Base-by-base conservation (phyloP, 2,888 invertebrate species). In the Diaphora mendica region DNA sequence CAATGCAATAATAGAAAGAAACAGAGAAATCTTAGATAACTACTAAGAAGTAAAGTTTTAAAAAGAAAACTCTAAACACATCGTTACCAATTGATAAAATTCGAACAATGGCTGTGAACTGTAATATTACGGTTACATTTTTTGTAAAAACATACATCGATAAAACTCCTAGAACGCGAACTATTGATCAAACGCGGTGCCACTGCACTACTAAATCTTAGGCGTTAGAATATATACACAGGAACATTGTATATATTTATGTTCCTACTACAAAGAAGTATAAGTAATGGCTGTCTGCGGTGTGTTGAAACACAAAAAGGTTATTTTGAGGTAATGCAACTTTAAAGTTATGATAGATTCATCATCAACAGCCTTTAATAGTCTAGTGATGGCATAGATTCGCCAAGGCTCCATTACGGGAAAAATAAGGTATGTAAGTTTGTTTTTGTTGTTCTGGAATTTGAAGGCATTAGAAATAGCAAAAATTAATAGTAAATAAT, bases 151-250 rank as follows among this genome's bases (percentile, higher is more conserved):
- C 73, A 26, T 68, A 69, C 44, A 72, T 75, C 30, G 74, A 68
- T 73, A 68, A 39, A 64, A 72, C 65, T 62, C 44, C 73, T 66
- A 64, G 67, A 70, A 77, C 79, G 72, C 76, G 73, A 66, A 76
- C 80, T 83, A 83, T 83, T 83, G 83, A 83, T 83, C 83, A 83
- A 83, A 84, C 80, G 71, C 68, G 68, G 68, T 75, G 81, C 79
- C 80, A 77, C 67, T 74, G 74, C 76, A 79, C 77, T 79, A 79
- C 70, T 78, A 82, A 84, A 84, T 84, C 77, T 75, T 68, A 80
- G 76, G 74, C 74, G 74, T 76, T 80, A 76, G 77, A 82, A 78
- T 79, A 80, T 79, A 83, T 71, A 78, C 76, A 68, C 55, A 66
- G 70, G 62, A 64, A 59, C 30, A 69, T 77, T 73, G 66, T 69